Evolutionary conservation across 2,113 vertebrate species (phyloP), one percentile per base, ranked within the genome.

Genomic region (Arvicanthis niloticus): DNA sequence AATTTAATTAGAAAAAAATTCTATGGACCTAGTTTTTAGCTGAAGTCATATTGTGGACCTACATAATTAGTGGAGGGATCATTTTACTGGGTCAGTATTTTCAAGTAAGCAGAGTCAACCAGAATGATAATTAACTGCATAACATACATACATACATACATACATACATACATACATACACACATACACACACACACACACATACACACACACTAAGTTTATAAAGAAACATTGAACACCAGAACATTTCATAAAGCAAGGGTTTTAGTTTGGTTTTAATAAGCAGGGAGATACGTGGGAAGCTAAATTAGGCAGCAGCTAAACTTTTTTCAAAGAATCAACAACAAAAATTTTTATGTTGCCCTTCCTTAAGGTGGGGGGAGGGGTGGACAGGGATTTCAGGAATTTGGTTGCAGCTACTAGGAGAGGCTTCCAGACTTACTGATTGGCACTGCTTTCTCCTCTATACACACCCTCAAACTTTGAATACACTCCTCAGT

Each of bases 401-500:
- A 84, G 94, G 91, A 95, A 92, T 95, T 94, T 87, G 67, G 31
- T 93, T 86, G 84, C 19, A 29, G 95, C 58, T 81, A 48, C 7
- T 51, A 88, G 67, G 48, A 88, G 76, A 89, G 93, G 95, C 91
- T 98, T 96, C 96, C 89, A 94, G 91, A 97, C 94, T 88, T 95
- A 94, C 42, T 78, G 97, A 97, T 96, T 96, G 96, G 73, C 94
- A 96, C 86, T 95, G 90, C 7, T n/a, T 45, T 67, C 81, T 95
- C 96, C 95, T 91, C 92, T 96, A 92, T 7, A 13, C 42, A 48
- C 3, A 13, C 6, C 53, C 82, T 89, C 97, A 97, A 97, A 96
- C 96, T 93, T 94, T 97, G 94, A 96, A 96, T 97, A 98, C 94
- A 97, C 92, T 94, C 94, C 91, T 89, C 96, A 97, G 93, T 91